Conservation (phyloP, 2,113 vertebrate genomes). For the Sardina pilchardus region DNA sequence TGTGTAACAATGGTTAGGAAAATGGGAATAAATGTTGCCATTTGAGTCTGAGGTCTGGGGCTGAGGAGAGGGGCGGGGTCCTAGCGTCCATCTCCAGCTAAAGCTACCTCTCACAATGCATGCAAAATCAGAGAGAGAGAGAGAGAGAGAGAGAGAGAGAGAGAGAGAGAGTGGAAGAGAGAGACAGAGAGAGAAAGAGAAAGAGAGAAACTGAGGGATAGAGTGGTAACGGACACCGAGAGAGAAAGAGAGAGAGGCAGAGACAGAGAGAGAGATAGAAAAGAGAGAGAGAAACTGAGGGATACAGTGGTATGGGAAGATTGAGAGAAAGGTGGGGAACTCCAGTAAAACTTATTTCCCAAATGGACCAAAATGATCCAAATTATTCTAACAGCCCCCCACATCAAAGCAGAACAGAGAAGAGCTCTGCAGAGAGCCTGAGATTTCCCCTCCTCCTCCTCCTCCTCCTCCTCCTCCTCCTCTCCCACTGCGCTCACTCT, state of each 20-base stretch:
- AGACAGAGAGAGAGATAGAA: neutral
- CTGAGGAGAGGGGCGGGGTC: too few relatives aligned
- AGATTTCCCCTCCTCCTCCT: too few relatives aligned
- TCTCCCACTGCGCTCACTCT: too few relatives aligned
- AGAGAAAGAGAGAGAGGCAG: neutral
- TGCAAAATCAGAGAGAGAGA: too few relatives aligned
- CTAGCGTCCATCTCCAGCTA: too few relatives aligned
- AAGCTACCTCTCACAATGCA: too few relatives aligned
- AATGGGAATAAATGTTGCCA: too few relatives aligned
- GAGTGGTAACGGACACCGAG: neutral
- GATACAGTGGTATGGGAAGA: neutral
- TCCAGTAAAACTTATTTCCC: slow-evolving; percentile 33
- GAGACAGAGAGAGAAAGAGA: too few relatives aligned
- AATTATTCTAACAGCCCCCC: slow-evolving; percentile 49
- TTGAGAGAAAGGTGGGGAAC: neutral
- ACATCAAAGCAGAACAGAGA: slow-evolving; percentile 33
- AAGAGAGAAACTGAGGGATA: too few relatives aligned
- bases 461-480: too few relatives aligned
- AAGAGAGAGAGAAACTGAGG: neutral
- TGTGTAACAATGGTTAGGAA: too few relatives aligned
- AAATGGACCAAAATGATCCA: slow-evolving; percentile 45
- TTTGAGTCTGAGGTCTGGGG: too few relatives aligned
- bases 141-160: neutral
- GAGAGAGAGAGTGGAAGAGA: neutral
- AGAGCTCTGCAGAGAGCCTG: slow-evolving; percentile 6